phyloP scores from a whole-genome alignment of 2,797 vertebrate species.

The Pteronotus mesoamericanus region DNA sequence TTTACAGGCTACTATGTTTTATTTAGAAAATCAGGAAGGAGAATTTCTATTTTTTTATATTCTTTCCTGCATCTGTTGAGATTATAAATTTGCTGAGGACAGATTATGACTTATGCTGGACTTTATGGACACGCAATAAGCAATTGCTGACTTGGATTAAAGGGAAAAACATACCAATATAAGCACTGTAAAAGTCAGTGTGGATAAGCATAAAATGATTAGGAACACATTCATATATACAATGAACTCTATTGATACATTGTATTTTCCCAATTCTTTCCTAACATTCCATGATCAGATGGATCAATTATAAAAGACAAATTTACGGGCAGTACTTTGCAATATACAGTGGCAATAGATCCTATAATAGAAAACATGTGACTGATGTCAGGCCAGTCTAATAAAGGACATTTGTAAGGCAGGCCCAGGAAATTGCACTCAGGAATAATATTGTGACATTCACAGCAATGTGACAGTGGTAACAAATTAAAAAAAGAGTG shows the following conservation, averaged over 20 bases:
- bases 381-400: background rate
- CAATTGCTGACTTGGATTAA: background rate
- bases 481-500: background rate
- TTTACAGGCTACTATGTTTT: background rate
- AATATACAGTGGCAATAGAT: background rate
- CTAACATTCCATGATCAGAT: background rate
- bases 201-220: background rate
- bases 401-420: background rate
- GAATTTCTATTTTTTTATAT: background rate
- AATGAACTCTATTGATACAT: background rate
- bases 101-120: background rate
- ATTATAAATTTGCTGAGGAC: background rate
- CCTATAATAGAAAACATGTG: background rate
- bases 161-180: background rate
- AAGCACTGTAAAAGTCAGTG: background rate
- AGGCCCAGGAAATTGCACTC: background rate
- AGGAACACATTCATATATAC: background rate
- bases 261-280: background rate
- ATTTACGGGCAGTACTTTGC: background rate
- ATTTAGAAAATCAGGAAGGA: constrained; percentile 1
- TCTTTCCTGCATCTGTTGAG: background rate
- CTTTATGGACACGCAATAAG: background rate
- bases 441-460: background rate
- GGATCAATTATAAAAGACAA: background rate
- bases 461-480: background rate